Conservation (phyloP, 2,113 vertebrate species). For the Gallinago media region DNA sequence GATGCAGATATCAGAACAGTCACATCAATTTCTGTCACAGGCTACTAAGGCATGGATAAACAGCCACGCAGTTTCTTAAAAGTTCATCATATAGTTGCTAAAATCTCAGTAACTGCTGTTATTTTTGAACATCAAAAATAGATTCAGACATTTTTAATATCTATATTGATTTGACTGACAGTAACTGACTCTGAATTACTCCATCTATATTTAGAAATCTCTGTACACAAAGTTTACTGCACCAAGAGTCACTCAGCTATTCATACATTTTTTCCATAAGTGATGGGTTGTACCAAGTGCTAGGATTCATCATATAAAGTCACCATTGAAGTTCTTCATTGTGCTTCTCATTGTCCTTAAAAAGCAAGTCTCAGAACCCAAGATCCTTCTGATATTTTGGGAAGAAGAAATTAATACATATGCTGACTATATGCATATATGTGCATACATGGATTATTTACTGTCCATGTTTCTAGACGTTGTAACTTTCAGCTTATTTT, state of each 20-base stretch:
- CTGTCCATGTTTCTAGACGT: neutral
- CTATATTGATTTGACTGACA: constrained; percentile 2
- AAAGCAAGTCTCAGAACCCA: neutral
- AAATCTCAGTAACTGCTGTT: neutral
- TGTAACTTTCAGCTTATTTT: neutral
- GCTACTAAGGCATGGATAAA: neutral
- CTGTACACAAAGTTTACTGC: neutral
- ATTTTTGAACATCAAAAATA: constrained; percentile 12
- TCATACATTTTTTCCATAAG: constrained; percentile 8
- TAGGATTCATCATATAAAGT: neutral
- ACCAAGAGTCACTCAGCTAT: neutral
- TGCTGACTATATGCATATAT: neutral
- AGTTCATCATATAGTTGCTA: neutral
- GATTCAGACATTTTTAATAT: neutral
- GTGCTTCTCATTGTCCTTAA: neutral
- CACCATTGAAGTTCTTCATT: neutral
- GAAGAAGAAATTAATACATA: neutral
- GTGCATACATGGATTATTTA: neutral
- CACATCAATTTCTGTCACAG: neutral
- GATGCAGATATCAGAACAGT: neutral
- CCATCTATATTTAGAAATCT: constrained; percentile 37
- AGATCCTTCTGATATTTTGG: neutral
- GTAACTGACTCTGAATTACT: constrained; percentile 1
- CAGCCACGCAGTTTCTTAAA: neutral
- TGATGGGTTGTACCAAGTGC: neutral